phyloP scores from a whole-genome alignment of 2,888 invertebrate species.

The Tanytarsus gracilentus region DNA sequence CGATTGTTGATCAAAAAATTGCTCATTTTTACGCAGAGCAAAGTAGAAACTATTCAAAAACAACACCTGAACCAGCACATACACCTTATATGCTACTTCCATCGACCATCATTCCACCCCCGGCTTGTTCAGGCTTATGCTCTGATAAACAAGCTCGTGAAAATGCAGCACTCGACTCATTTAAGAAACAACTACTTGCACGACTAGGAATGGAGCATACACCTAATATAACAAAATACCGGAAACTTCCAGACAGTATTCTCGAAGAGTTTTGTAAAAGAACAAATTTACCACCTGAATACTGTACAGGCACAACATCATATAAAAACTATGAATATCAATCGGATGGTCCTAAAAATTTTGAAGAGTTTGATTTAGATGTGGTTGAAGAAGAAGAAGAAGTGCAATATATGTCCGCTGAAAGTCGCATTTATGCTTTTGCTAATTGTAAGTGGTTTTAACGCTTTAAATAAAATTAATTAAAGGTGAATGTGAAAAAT shows the following conservation, averaged over 20 bases:
- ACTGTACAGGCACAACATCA: not conserved
- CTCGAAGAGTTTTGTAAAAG: conserved; percentile 9
- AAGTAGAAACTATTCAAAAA: not conserved
- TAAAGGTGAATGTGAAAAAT: not conserved
- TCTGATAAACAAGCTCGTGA: not conserved
- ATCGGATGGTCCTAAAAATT: conserved; percentile 9
- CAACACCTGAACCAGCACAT: not conserved
- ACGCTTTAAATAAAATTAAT: not conserved
- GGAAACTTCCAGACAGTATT: not conserved
- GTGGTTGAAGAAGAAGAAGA: conserved; percentile 2
- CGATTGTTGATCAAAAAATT: too few species aligned
- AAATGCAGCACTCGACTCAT: not conserved
- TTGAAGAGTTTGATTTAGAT: not conserved
- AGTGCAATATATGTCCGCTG: conserved; percentile 6
- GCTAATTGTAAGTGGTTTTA: conserved; percentile 36
- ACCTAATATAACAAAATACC: conserved; percentile 10
- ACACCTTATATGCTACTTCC: not conserved
- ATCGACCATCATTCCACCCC: not conserved
- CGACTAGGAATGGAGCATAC: conserved; percentile 5
- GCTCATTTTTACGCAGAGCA: too few species aligned
- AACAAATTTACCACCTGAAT: not conserved
- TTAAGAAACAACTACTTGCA: not conserved
- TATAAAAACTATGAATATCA: conserved; percentile 12
- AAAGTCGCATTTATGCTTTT: conserved; percentile 39
- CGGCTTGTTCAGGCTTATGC: not conserved